These are phyloP conservation scores for Strigamia maritima DNA, from an alignment of 2,888 invertebrate genomes.

Conservation along the genomic window DNA sequence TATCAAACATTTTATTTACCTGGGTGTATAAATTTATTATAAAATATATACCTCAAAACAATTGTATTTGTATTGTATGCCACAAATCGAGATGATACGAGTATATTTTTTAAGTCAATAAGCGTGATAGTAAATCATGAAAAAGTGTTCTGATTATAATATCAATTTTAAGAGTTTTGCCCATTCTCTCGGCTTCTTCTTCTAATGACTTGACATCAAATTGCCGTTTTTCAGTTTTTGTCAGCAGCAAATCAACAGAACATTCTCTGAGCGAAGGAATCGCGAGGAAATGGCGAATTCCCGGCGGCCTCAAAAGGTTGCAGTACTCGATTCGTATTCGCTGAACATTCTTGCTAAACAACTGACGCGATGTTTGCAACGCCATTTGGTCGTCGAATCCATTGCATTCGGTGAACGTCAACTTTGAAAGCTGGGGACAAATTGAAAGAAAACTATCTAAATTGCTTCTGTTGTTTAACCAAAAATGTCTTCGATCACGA, in stretches of 20 bases:
- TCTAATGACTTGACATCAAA: not conserved
- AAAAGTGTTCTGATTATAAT: not conserved
- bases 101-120: not conserved
- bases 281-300: not conserved
- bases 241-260: not conserved
- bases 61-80: not conserved
- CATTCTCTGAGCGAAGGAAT: not conserved
- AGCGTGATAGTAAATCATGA: not conserved
- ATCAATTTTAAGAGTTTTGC: not conserved
- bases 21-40: no score
- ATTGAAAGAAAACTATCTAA: not conserved
- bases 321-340: not conserved
- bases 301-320: not conserved
- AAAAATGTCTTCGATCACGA: not conserved
- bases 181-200: not conserved
- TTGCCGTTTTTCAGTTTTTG: not conserved
- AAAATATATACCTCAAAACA: not conserved
- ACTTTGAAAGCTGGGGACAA: not conserved
- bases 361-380: not conserved
- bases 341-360: not conserved
- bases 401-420: not conserved
- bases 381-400: conserved; percentile 9
- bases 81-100: not conserved
- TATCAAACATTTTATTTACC: no score
- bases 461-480: not conserved